A percentile compares a stretch with the other conserved stretches of the same genome.
Evolutionary conservation across 2,113 vertebrate species (phyloP).

Genomic region (Microcebus lehilahytsara): DNA sequence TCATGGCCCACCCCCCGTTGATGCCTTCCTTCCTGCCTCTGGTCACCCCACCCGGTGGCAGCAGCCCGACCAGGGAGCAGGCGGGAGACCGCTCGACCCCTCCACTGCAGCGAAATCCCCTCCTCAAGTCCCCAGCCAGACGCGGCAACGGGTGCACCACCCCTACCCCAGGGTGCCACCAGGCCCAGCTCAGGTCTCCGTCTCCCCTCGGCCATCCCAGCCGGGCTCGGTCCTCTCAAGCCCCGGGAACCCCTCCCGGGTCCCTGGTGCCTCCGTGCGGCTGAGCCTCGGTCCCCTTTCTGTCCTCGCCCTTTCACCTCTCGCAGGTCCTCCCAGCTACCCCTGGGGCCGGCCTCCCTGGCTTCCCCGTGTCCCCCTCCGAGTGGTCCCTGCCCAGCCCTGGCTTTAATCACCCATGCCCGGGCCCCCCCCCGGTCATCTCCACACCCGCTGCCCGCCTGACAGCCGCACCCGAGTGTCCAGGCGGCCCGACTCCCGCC

Average conservation of each 20-base stretch:
- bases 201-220: fast-evolving
- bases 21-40: no score
- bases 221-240: neutral
- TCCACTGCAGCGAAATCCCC: no score
- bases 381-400: fast-evolving
- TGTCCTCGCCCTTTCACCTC: no score
- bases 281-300: no score
- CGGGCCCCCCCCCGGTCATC: neutral
- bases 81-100: no score
- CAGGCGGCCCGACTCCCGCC: fast-evolving
- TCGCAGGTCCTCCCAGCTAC: fast-evolving
- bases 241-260: fast-evolving
- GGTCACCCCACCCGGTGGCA: no score
- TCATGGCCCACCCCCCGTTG: neutral
- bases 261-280: no score
- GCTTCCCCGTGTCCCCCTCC: neutral
- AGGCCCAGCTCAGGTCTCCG: neutral
- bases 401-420: neutral
- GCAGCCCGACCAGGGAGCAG: no score
- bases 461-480: no score
- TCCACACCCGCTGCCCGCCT: neutral
- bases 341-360: neutral
- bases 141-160: no score
- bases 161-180: neutral
- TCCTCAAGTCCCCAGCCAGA: no score